phyloP scores from a whole-genome alignment of 2,113 vertebrate genomes.

The Aspiorhynchus laticeps region DNA sequence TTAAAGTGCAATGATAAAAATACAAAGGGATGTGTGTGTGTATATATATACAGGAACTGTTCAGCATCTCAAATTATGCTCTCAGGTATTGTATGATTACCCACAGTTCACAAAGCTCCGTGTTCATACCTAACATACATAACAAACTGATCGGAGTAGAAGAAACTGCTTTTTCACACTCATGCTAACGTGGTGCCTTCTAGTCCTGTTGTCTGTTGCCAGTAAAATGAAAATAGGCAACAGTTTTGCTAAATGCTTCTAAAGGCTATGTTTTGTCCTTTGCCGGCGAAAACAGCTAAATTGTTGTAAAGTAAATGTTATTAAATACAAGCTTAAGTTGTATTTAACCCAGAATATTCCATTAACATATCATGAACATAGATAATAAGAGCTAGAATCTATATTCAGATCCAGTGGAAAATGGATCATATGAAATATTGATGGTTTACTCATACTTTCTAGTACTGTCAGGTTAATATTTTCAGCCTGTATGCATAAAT shows the following conservation, averaged over 20 bases:
- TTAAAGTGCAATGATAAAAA: conserved; percentile 1
- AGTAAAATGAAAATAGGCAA: neutral
- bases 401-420: neutral
- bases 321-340: neutral
- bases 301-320: neutral
- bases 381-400: neutral
- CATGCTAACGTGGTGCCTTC: conserved; percentile 44
- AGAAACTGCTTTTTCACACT: neutral
- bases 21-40: neutral
- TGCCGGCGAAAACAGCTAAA: neutral
- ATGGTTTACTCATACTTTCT: neutral
- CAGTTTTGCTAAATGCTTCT: neutral
- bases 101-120: neutral
- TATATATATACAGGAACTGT: neutral
- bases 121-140: neutral
- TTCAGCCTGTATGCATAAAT: neutral
- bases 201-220: conserved; percentile 6
- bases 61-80: conserved; percentile 45
- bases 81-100: conserved; percentile 51
- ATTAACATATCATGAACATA: neutral
- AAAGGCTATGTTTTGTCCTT: neutral
- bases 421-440: neutral
- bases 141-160: neutral
- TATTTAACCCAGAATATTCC: neutral
- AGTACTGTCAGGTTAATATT: neutral